Base-by-base conservation (phyloP, 2,888 invertebrate genomes). In the Tenthredo livida region DNA sequence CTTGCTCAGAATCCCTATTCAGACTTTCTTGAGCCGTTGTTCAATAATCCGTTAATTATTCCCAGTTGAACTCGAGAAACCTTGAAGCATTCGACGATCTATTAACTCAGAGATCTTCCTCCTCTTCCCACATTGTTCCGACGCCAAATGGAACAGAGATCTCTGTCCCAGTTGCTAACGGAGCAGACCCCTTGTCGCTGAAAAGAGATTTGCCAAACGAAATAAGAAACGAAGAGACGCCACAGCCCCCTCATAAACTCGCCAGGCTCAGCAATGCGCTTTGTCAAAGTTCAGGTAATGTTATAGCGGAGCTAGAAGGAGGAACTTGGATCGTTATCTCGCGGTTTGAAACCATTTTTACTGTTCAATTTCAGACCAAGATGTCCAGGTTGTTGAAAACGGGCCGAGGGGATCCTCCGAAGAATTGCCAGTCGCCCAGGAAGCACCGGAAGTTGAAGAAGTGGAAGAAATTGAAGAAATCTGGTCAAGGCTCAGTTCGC, bases 381-480 rank as follows among this genome's bases (percentile, higher is more conserved):
- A 72, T n/a, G 72, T 40, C 40, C 3, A n/a, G 5, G 73, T 73
- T 25, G 21, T 21, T 2, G 43, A 73, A 47, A 9, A 10, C 21
- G 54, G 17, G 29, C 4, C 33, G 7, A 77, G 7, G 33, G 2
- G 0, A 29, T 50, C 37, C 29, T 9, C 77, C 0, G 17, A 77
- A 10, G 10, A 9, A 29, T 77, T 21, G 12, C 1, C 54, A 29
- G 43, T 21, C 1, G 37, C 21, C 12, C 25, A 54, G 0, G 61
- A 58, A 21, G 9, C 40, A 10, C 40, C 21, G 12, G 40, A 80
- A 37, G 58, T 40, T 33, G 78, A 58, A 17, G 78, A 78, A n/a
- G 9, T 78, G 21, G 58, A 78, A 21, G 80, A 80, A n/a, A n/a
- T 78, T 40, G 37, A 78, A 21, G 80, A 80, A 61, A 80, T 80